phyloP scores from a whole-genome alignment of 1,140 invertebrate species.

The Procambarus virginalis region DNA sequence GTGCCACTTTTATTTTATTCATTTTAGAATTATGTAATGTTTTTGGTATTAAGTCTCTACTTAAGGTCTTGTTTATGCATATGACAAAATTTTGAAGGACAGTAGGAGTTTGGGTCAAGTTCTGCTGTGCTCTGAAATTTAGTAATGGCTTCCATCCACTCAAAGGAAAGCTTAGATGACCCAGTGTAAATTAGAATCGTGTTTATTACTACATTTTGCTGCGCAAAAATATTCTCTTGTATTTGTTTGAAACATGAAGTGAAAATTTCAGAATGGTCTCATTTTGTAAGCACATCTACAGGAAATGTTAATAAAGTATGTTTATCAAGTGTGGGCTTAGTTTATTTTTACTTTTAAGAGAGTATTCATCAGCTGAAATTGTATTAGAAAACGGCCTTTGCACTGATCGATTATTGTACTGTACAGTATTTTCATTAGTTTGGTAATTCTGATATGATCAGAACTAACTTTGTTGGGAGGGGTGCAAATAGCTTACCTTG shows the following conservation, averaged over 20 bases:
- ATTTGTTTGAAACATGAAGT: no score
- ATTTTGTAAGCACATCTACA: not conserved
- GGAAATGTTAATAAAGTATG: no score
- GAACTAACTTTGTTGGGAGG: no score
- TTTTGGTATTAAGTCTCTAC: not conserved
- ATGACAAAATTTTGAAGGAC: not conserved
- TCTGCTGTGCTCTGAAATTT: conserved; percentile 6
- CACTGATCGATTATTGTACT: no score
- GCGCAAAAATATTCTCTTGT: no score
- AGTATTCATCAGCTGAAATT: no score
- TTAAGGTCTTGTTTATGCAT: not conserved
- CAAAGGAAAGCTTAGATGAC: conserved; percentile 6
- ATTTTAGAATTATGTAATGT: not conserved
- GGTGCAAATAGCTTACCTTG: no score
- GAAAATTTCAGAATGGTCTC: not conserved
- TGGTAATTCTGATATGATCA: no score
- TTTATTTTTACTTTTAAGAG: no score
- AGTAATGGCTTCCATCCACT: conserved; percentile 10
- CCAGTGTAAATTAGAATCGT: not conserved
- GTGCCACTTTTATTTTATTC: not conserved
- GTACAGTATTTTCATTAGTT: no score
- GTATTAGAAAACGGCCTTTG: no score
- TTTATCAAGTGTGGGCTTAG: no score
- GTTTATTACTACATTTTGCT: not conserved
- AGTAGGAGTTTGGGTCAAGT: conserved; percentile 8